Conservation (phyloP, 1,140 invertebrate genomes). For the Homarus americanus region DNA sequence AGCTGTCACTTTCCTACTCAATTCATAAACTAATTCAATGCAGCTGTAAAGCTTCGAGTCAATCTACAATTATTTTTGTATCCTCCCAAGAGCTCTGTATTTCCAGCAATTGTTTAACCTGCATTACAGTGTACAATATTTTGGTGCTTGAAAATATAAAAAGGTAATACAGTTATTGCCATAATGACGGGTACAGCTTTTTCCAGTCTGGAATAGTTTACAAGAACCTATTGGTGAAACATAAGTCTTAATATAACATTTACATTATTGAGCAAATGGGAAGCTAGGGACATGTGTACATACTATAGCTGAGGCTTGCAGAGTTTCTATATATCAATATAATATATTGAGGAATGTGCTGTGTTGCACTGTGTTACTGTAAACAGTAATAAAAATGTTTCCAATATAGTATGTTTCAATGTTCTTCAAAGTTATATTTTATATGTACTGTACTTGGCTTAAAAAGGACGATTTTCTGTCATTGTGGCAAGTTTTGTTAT, state of each 20-base stretch:
- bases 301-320: slow-evolving; percentile 51
- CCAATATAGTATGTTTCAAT: slow-evolving; percentile 10
- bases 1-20: neutral
- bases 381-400: slow-evolving; percentile 60
- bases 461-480: no score
- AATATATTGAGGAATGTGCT: slow-evolving; percentile 64
- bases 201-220: neutral
- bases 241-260: neutral
- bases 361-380: slow-evolving; percentile 62
- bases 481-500: no score
- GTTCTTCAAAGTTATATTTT: neutral
- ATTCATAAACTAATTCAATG: neutral
- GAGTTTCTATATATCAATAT: slow-evolving; percentile 63
- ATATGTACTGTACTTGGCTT: no score
- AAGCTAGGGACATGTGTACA: neutral
- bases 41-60: slow-evolving; percentile 4
- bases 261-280: neutral
- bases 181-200: slow-evolving; percentile 27
- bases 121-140: slow-evolving; percentile 39
- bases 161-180: slow-evolving; percentile 31
- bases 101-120: slow-evolving; percentile 2
- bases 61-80: neutral
- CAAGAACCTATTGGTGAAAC: neutral
- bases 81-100: neutral
- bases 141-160: slow-evolving; percentile 38